Evolutionary conservation across 2,888 invertebrate species (phyloP).

Genomic region (Himalopsyche anomala): DNA sequence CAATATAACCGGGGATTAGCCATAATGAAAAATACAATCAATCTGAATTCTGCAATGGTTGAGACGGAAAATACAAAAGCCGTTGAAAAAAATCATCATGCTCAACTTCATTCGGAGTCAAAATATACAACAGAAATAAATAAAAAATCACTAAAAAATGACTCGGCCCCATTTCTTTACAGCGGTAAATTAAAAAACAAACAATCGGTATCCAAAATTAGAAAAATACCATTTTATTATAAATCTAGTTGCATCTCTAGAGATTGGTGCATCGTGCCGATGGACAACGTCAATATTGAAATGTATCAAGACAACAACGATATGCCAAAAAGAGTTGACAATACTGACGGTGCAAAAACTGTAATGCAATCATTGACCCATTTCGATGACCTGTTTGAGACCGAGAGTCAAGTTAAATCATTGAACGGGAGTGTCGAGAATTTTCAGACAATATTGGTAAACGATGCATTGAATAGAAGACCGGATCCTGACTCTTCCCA

Average conservation of each 20-base stretch:
- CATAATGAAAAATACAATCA: neutral
- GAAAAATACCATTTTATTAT: conserved; percentile 57
- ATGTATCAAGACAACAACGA: conserved; percentile 50
- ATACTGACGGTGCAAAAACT: conserved; percentile 52
- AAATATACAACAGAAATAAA: neutral
- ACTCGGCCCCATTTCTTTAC: conserved; percentile 52
- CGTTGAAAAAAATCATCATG: neutral
- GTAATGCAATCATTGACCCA: conserved; percentile 56
- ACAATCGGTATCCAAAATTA: neutral
- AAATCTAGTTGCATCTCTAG: conserved; percentile 57
- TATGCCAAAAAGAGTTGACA: conserved; percentile 46
- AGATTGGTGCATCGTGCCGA: conserved; percentile 41
- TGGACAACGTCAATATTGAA: conserved; percentile 57
- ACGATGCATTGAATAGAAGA: no score
- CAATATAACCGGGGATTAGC: neutral
- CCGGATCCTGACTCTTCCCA: no score
- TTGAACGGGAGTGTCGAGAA: no score
- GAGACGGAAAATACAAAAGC: conserved; percentile 2
- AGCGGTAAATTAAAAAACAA: conserved; percentile 23
- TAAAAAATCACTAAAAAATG: neutral
- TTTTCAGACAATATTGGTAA: no score
- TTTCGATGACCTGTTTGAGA: neutral
- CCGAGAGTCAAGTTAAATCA: neutral
- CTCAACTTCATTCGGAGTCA: neutral
- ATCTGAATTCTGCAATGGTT: neutral